Percentiles rank a stretch among this genome's conserved stretches.
phyloP scores from a whole-genome alignment of 2,888 invertebrate species.

The Galerucella calmariensis region DNA sequence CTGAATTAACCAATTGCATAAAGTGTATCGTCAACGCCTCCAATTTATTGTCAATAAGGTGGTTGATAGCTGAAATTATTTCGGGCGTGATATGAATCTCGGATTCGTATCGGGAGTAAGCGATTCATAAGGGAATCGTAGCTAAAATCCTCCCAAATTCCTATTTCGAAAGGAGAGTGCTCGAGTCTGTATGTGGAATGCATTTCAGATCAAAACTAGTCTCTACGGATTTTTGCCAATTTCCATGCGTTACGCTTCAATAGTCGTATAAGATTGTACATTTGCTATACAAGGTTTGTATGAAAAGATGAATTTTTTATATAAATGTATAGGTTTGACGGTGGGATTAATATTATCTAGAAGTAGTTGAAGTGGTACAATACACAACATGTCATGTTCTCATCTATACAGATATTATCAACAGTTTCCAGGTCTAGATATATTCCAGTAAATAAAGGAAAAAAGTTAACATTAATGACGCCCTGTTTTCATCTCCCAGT shows the following conservation, averaged over 20 bases:
- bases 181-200: constrained; percentile 25
- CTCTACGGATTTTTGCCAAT: constrained; percentile 37
- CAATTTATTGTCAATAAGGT: constrained; percentile 53
- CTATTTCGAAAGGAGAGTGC: constrained; percentile 18
- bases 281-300: neutral
- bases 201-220: constrained; percentile 26
- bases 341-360: no score
- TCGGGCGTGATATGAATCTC: constrained; percentile 46
- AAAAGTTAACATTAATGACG: no score
- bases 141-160: constrained; percentile 11
- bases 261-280: neutral
- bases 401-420: no score
- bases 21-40: constrained; percentile 23
- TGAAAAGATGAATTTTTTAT: neutral
- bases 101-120: constrained; percentile 38
- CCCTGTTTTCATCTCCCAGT: no score
- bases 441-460: no score
- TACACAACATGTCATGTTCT: no score
- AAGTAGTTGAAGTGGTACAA: no score
- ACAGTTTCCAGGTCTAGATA: no score
- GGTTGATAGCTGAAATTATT: constrained; percentile 47
- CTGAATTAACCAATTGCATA: neutral
- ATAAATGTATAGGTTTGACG: neutral
- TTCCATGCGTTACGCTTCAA: constrained; percentile 37
- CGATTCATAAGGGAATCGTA: constrained; percentile 4